Percentiles rank a stretch among this genome's conserved stretches.
Evolutionary conservation across 2,888 invertebrate species (phyloP).

Genomic region (Ophion costatus): DNA sequence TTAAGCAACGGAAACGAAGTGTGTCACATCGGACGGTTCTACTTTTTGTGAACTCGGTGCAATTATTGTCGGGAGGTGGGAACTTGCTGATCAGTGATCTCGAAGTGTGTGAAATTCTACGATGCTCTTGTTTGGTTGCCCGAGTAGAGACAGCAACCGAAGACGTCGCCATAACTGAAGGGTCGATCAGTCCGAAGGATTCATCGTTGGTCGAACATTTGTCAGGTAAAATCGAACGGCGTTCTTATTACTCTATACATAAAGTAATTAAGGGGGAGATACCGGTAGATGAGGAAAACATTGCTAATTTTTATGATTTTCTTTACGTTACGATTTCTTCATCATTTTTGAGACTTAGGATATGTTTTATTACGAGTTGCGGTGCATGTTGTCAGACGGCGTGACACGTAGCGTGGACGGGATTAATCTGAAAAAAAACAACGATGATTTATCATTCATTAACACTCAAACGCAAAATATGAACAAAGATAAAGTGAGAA

Average conservation of each 20-base stretch:
- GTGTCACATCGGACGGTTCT: background rate
- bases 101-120: slow-evolving; percentile 24
- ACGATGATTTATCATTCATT: too few relatives aligned
- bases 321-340: too few relatives aligned
- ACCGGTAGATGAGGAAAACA: background rate
- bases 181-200: slow-evolving; percentile 17
- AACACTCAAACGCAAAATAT: too few relatives aligned
- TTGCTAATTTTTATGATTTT: too few relatives aligned
- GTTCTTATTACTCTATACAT: background rate
- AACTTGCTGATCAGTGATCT: slow-evolving; percentile 29
- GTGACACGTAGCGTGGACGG: too few relatives aligned
- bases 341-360: too few relatives aligned
- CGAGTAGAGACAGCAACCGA: slow-evolving; percentile 19
- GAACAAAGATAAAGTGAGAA: too few relatives aligned
- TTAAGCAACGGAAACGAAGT: slow-evolving; percentile 9
- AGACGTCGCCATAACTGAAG: slow-evolving; percentile 24
- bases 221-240: slow-evolving; percentile 35
- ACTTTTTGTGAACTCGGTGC: background rate
- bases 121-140: slow-evolving; percentile 11
- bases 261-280: background rate
- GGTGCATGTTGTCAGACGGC: too few relatives aligned
- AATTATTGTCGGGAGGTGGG: slow-evolving; percentile 6
- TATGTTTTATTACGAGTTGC: too few relatives aligned
- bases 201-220: slow-evolving; percentile 16
- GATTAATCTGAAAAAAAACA: too few relatives aligned